Evolutionary conservation across 1,140 invertebrate species (phyloP).

Genomic region (Pseudomyrmex cubaensis): DNA sequence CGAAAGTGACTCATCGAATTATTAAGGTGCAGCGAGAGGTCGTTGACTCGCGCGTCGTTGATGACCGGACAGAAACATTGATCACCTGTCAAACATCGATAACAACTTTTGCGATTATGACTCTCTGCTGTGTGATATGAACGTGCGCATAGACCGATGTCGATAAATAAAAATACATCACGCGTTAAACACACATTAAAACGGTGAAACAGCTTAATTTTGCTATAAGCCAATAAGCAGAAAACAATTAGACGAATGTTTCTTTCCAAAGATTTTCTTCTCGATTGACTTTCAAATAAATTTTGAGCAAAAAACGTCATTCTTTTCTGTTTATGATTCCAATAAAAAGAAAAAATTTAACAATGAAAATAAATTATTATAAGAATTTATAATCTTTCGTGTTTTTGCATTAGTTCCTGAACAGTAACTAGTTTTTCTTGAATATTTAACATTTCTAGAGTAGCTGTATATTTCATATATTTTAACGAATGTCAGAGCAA

Average conservation of each 20-base stretch:
- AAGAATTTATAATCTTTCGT: no score
- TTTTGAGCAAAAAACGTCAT: no score
- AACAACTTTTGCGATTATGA: conserved; percentile 32
- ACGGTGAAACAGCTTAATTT: neutral
- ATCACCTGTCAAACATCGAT: conserved; percentile 45
- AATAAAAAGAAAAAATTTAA: no score
- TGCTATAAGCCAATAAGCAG: no score
- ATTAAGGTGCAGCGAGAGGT: conserved; percentile 60
- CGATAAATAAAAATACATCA: neutral
- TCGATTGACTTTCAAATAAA: no score
- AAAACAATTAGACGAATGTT: no score
- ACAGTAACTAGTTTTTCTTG: no score
- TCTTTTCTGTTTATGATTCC: no score
- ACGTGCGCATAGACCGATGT: neutral
- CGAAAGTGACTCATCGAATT: conserved; percentile 78
- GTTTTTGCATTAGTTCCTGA: no score
- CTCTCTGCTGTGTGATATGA: conserved; percentile 14
- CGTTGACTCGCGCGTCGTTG: conserved; percentile 69
- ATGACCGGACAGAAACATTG: conserved; percentile 47
- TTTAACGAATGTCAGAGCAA: conserved; percentile 30
- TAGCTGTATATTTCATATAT: neutral
- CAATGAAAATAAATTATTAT: no score
- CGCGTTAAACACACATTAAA: neutral
- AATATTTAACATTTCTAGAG: neutral
- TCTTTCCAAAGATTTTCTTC: no score